These are phyloP conservation scores for Choreutis nemorana DNA, from an alignment of 2,888 invertebrate genomes.

Conservation along the genomic window DNA sequence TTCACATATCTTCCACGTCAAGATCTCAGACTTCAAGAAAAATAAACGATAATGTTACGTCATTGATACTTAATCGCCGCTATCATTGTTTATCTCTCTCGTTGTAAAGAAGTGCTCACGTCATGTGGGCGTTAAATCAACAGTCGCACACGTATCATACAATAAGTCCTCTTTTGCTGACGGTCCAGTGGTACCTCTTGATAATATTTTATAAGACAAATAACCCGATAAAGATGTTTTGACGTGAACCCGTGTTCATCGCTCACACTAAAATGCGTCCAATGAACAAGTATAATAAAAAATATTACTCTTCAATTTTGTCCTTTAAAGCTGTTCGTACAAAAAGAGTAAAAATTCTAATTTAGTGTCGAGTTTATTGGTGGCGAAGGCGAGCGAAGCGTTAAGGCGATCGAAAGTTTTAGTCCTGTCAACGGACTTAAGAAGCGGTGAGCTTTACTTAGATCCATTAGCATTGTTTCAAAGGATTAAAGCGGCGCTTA, in stretches of 20 bases:
- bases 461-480: conserved; percentile 66
- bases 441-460: conserved; percentile 47
- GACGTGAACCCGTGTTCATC: conserved; percentile 66
- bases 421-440: conserved; percentile 53
- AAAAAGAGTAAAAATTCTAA: conserved; percentile 53
- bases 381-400: conserved; percentile 55
- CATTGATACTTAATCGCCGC: conserved; percentile 58
- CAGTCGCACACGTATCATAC: conserved; percentile 55
- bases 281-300: conserved; percentile 60
- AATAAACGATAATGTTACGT: conserved; percentile 58
- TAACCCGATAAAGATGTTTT: conserved; percentile 67
- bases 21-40: conserved; percentile 47
- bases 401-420: conserved; percentile 51
- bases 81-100: conserved; percentile 60
- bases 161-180: conserved; percentile 62
- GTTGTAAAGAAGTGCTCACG: conserved; percentile 53
- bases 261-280: conserved; percentile 64
- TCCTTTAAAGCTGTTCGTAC: conserved; percentile 42
- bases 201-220: conserved; percentile 68
- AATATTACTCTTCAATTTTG: conserved; percentile 60
- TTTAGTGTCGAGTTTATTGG: conserved; percentile 62
- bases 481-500: conserved; percentile 58
- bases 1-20: conserved; percentile 42
- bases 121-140: conserved; percentile 61
- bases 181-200: conserved; percentile 61